These are phyloP conservation scores for Calyptomena viridis DNA, from an alignment of 2,113 vertebrate species.

Conservation along the genomic window DNA sequence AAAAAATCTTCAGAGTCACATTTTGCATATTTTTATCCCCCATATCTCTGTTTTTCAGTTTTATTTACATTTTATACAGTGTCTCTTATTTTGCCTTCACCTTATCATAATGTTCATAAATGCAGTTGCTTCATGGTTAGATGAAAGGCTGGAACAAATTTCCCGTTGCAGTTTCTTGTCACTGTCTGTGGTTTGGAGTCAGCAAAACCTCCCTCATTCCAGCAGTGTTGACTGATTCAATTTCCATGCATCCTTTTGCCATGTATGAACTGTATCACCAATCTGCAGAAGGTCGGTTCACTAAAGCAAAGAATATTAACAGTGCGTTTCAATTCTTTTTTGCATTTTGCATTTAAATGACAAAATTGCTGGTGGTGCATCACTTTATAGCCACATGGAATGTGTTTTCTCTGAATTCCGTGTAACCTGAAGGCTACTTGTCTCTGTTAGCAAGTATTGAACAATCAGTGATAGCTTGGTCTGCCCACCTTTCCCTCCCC, in stretches of 20 bases:
- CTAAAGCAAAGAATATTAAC: background rate
- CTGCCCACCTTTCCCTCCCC: background rate
- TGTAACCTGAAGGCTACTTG: background rate
- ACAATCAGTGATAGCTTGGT: background rate
- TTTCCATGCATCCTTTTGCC: conserved; percentile 13
- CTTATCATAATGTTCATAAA: conserved; percentile 22
- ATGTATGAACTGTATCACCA: conserved; percentile 26
- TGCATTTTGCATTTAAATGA: background rate
- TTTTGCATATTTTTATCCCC: conserved; percentile 34
- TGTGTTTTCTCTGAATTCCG: background rate
- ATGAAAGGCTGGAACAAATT: conserved; percentile 45
- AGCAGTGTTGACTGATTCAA: background rate
- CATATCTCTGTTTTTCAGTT: background rate
- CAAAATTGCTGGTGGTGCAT: background rate
- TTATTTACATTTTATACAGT: conserved; percentile 32
- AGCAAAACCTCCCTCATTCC: conserved; percentile 13
- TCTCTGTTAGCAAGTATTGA: background rate
- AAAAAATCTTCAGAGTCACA: background rate
- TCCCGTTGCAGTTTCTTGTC: conserved; percentile 5
- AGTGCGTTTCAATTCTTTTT: background rate
- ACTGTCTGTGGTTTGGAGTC: background rate
- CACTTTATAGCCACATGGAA: background rate
- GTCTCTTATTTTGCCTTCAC: conserved; percentile 16
- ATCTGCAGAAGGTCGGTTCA: conserved; percentile 7
- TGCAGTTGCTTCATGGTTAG: background rate